Percentiles rank a stretch among this genome's conserved stretches.
These are phyloP conservation scores for Holothuria glaberrima DNA, from an alignment of 35 echinoderm and acorn worm species.

Conservation along the genomic window DNA sequence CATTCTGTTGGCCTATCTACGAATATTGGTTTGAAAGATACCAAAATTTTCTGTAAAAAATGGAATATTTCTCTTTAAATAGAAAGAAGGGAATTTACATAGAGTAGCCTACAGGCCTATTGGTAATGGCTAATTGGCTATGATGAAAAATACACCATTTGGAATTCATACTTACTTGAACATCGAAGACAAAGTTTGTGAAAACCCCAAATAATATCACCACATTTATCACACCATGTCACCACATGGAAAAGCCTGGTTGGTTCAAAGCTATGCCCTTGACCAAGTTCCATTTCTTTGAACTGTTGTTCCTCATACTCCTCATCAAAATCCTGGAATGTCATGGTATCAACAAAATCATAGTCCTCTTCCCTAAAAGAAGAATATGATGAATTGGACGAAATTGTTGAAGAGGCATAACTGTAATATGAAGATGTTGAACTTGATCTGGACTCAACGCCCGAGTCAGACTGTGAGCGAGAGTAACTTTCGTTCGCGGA, in stretches of 20 bases:
- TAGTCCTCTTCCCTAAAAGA: conserved; percentile 58
- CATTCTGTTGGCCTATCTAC: too few relatives aligned
- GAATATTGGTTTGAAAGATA: too few relatives aligned
- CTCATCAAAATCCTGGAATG: conserved; percentile 56
- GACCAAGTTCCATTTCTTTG: conserved; percentile 49
- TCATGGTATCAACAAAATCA: conserved; percentile 55
- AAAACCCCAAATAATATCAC: conserved; percentile 81
- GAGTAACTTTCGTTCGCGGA: conserved; percentile 29
- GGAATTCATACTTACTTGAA: conserved; percentile 78
- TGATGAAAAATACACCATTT: too few relatives aligned
- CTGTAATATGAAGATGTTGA: conserved; percentile 47
- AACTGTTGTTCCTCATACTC: conserved; percentile 32
- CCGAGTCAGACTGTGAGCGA: neutral
- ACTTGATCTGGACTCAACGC: conserved; percentile 27
- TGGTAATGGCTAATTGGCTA: too few relatives aligned
- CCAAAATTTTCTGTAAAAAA: too few relatives aligned
- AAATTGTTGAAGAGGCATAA: conserved; percentile 58
- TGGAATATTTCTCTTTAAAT: too few relatives aligned
- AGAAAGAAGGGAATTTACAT: too few relatives aligned
- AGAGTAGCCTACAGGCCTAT: too few relatives aligned
- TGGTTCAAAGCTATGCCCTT: conserved; percentile 79
- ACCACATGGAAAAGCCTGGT: conserved; percentile 74
- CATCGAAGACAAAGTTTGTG: conserved; percentile 86
- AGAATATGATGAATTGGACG: conserved; percentile 63
- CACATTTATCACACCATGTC: conserved; percentile 90